phyloP scores from a whole-genome alignment of 2,113 vertebrate genomes.

The Phainopepla nitens region DNA sequence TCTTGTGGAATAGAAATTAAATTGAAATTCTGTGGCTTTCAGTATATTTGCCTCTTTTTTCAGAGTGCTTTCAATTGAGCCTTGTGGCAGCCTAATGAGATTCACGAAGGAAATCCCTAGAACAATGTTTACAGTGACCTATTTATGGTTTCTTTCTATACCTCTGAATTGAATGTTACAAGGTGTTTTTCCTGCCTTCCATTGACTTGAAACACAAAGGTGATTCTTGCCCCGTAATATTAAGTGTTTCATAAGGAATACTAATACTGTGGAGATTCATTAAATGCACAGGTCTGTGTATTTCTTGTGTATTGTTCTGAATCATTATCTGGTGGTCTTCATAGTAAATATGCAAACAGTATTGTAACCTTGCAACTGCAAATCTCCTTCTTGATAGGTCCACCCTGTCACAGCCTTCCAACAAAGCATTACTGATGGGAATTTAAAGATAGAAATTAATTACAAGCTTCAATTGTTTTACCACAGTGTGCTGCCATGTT shows the following conservation, averaged over 20 bases:
- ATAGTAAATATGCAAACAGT: slow-evolving; percentile 44
- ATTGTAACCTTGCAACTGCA: slow-evolving; percentile 45
- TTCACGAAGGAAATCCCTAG: background rate
- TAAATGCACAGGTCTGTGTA: background rate
- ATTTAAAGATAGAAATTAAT: slow-evolving; percentile 84
- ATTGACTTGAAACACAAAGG: background rate
- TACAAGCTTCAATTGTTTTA: slow-evolving; percentile 79
- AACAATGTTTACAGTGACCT: background rate
- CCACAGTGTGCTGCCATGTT: slow-evolving; percentile 62
- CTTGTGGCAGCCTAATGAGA: background rate
- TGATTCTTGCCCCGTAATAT: background rate
- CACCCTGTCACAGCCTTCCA: slow-evolving; percentile 64
- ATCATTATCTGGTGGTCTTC: slow-evolving; percentile 16
- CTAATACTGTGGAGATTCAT: background rate
- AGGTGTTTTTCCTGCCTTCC: background rate
- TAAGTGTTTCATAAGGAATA: background rate
- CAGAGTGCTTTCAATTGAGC: background rate
- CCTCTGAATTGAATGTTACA: background rate
- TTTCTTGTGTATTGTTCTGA: slow-evolving; percentile 13
- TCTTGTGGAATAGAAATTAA: background rate
- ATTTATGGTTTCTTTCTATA: background rate
- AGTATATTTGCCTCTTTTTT: background rate
- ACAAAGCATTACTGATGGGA: slow-evolving; percentile 73
- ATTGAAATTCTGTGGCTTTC: background rate
- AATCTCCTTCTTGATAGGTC: slow-evolving; percentile 55